Percentiles rank a stretch among this genome's conserved stretches.
These are phyloP conservation scores for Acronicta aceris DNA, from an alignment of 2,888 invertebrate species.

Conservation along the genomic window DNA sequence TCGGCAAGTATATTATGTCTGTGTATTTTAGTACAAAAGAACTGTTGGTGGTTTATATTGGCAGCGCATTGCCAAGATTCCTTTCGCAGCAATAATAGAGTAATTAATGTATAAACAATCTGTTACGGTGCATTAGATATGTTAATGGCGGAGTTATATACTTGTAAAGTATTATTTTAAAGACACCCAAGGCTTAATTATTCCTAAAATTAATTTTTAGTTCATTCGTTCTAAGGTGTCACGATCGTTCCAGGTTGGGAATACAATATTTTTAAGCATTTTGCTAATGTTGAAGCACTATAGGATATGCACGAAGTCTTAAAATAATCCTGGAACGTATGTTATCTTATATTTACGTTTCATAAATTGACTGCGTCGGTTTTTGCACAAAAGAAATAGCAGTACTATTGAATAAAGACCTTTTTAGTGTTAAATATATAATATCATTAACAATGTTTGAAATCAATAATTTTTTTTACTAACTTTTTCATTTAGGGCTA, in stretches of 20 bases:
- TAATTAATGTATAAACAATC: conserved; percentile 37
- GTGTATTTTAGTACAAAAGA: conserved; percentile 46
- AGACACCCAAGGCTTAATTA: conserved; percentile 56
- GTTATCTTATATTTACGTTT: conserved; percentile 13
- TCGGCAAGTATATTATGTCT: conserved; percentile 29
- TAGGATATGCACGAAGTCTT: conserved; percentile 22
- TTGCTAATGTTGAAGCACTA: conserved; percentile 12
- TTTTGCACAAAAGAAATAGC: conserved; percentile 56
- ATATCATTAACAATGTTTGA: conserved; percentile 51
- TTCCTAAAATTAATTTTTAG: conserved; percentile 45
- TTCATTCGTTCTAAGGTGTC: conserved; percentile 29
- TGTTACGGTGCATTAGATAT: conserved; percentile 30
- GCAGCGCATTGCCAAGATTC: conserved; percentile 30
- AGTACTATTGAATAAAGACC: conserved; percentile 53
- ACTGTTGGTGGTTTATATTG: conserved; percentile 40
- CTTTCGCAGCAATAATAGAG: conserved; percentile 50
- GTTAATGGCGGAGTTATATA: conserved; percentile 29
- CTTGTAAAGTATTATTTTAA: conserved; percentile 58
- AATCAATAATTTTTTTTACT: conserved; percentile 58
- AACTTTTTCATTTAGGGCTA: conserved; percentile 50
- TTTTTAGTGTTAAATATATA: conserved; percentile 51
- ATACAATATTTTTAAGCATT: conserved; percentile 10
- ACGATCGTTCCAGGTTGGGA: conserved; percentile 24
- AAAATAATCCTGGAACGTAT: conserved; percentile 27
- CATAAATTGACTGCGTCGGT: conserved; percentile 33